phyloP scores from a whole-genome alignment of 1,140 invertebrate species.

The Catajapyx aquilonaris region DNA sequence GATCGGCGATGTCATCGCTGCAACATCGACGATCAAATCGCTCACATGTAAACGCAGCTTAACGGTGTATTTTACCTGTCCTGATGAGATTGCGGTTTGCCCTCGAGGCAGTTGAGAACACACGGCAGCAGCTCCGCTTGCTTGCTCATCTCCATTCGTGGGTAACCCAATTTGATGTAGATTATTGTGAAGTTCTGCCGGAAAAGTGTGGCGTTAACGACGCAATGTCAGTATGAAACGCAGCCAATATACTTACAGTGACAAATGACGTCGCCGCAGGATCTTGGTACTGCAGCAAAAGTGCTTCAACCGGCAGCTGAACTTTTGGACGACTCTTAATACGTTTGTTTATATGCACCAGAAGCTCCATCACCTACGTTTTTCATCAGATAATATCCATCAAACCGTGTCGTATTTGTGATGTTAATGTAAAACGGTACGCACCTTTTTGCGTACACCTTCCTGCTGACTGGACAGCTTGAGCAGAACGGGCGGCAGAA shows the following conservation, averaged over 20 bases:
- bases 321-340: slow-evolving; percentile 63
- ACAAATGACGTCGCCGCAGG: slow-evolving; percentile 57
- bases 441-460: slow-evolving; percentile 57
- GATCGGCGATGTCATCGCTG: too few species aligned
- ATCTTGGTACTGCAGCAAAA: slow-evolving; percentile 62
- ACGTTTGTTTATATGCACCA: slow-evolving; percentile 77
- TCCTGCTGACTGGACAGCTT: slow-evolving; percentile 71
- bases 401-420: slow-evolving; percentile 1
- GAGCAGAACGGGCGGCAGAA: slow-evolving; percentile 68
- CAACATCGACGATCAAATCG: too few species aligned
- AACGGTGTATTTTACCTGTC: slow-evolving; percentile 37
- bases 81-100: slow-evolving; percentile 62
- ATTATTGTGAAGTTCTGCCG: slow-evolving; percentile 83
- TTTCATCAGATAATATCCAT: not conserved
- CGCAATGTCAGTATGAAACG: too few species aligned
- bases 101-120: slow-evolving; percentile 54
- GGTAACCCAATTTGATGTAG: slow-evolving; percentile 81
- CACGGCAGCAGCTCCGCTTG: slow-evolving; percentile 53
- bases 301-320: slow-evolving; percentile 64
- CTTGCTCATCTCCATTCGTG: slow-evolving; percentile 46
- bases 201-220: too few species aligned
- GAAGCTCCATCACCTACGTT: slow-evolving; percentile 81
- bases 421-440: slow-evolving; percentile 3
- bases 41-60: too few species aligned
- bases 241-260: slow-evolving; percentile 46